Base-by-base conservation (phyloP, 2,113 vertebrate species). In the Butastur rufipennis region DNA sequence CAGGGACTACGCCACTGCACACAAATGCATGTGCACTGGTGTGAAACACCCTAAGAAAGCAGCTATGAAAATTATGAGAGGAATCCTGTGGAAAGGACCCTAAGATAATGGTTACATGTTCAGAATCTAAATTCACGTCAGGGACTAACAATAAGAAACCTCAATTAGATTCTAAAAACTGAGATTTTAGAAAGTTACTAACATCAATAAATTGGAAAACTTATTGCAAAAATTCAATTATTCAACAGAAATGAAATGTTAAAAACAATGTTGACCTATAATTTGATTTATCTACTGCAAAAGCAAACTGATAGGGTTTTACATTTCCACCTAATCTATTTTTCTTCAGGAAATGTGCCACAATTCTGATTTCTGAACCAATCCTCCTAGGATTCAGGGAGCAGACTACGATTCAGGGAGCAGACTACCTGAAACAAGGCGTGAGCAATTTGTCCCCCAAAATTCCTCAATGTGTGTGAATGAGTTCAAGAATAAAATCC, bases 361-460 rank as follows among this genome's bases (percentile, higher is more conserved):
- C 40, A 82, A 36, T 27, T 75, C 10, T 0, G 0, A 29, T 17
- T 40, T 50, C 7, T 42, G 42, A 53, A 40, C 3, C 42, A 32
- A 5, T 2, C 10, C 38, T 20, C 7, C 25, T 11, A 26, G 23
- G 48, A 68, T 8, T 13, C 22, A 26, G 32, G 38, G 10, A 59
- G 16, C 29, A 50, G 43, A 34, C 9, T 43, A 40, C 19, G 48
- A 68, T 8, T 13, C 22, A 26, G 32, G 38, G 10, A 59, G 16
- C 29, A 50, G 43, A 34, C 9, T 43, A 40, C 19, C 19, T 10
- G 23, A 13, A 45, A 52, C 9, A 68, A n/a, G n/a, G 10, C 3
- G 2, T 22, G 3, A 32, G 38, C 43, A n/a, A 32, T 5, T 9
- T 18, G 47, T 11, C 7, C 32, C 32, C 13, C 2, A 1, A 4